phyloP scores from a whole-genome alignment of 35 echinoderm and acorn worm species.

The Apostichopus parvimensis region DNA sequence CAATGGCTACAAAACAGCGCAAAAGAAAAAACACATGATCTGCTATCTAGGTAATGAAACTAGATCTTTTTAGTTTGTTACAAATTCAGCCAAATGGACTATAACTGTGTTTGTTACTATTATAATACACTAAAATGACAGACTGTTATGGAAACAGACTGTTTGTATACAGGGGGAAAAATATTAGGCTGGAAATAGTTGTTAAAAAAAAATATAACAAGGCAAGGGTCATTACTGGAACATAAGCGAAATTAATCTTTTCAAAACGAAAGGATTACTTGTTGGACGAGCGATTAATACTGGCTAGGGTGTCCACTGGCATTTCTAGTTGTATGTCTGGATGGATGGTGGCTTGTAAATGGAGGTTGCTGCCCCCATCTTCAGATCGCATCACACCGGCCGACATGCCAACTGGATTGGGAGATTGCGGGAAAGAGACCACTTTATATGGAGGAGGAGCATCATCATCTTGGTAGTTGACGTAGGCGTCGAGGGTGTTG shows the following conservation, averaged over 20 bases:
- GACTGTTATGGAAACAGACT: no score
- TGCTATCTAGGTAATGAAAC: no score
- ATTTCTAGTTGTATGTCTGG: constrained; percentile 61
- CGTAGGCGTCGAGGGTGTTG: constrained; percentile 17
- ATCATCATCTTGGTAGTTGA: constrained; percentile 9
- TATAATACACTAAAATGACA: no score
- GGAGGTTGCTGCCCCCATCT: background rate
- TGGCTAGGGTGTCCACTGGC: constrained; percentile 49
- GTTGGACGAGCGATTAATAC: constrained; percentile 54
- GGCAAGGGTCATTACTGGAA: no score
- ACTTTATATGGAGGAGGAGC: background rate
- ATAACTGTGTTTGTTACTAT: no score
- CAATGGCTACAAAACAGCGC: no score
- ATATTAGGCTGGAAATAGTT: no score
- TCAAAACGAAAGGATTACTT: background rate
- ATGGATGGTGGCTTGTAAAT: constrained; percentile 21
- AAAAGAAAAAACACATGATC: no score
- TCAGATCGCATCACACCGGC: background rate
- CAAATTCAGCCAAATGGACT: no score
- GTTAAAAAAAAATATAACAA: no score
- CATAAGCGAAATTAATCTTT: background rate
- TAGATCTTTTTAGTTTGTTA: no score
- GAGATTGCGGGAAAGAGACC: constrained; percentile 2
- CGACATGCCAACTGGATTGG: background rate
- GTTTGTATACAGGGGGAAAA: no score